Evolutionary conservation across 2,888 invertebrate species (phyloP).

Genomic region (Idaea biselata): DNA sequence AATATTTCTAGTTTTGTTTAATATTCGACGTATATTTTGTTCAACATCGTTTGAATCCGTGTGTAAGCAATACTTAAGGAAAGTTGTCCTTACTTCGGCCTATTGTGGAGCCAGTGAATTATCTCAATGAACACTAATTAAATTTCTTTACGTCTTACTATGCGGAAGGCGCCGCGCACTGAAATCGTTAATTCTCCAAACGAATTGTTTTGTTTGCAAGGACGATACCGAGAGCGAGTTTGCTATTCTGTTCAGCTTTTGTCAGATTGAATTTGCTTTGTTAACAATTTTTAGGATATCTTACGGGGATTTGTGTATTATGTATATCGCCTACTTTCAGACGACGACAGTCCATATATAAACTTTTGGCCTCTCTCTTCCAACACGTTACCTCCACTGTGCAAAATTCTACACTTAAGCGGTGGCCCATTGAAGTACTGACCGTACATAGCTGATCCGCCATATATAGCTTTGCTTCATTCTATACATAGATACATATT

Average conservation of each 20-base stretch:
- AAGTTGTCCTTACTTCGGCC: conserved; percentile 60
- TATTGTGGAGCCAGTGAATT: conserved; percentile 66
- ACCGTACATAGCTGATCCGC: no score
- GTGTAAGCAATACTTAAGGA: conserved; percentile 41
- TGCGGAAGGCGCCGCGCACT: conserved; percentile 48
- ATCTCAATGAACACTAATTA: conserved; percentile 71
- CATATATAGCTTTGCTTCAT: no score
- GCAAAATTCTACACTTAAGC: no score
- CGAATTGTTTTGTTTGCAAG: conserved; percentile 55
- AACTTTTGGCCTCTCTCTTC: no score
- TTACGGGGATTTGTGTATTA: no score
- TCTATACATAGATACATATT: no score
- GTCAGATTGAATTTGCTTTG: conserved; percentile 23
- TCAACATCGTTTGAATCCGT: conserved; percentile 23
- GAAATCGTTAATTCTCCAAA: conserved; percentile 53
- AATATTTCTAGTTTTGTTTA: background rate
- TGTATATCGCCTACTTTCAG: no score
- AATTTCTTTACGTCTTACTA: conserved; percentile 66
- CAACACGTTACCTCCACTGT: no score
- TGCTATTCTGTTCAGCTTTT: conserved; percentile 29
- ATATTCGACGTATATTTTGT: background rate
- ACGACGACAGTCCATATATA: no score
- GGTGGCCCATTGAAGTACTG: no score
- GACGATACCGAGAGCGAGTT: conserved; percentile 40
- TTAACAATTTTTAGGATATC: conserved; percentile 11